Conservation (phyloP, 2,888 invertebrate genomes). For the Formica aserva region DNA sequence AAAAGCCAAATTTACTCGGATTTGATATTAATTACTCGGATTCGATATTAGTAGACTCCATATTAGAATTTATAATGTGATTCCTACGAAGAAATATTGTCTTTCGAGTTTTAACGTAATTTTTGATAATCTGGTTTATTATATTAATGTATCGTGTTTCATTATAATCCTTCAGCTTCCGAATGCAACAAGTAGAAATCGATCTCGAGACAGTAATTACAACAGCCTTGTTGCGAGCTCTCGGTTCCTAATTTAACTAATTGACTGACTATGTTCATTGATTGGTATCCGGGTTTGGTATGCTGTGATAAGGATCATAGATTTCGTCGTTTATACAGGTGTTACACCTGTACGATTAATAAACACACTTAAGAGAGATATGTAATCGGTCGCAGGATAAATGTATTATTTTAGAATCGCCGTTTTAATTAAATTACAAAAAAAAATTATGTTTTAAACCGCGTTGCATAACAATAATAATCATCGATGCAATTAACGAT, state of each 20-base stretch:
- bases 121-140: not conserved
- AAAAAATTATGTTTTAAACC: not conserved
- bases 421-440: not conserved
- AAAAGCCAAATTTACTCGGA: not conserved
- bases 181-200: constrained; percentile 19
- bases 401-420: not conserved
- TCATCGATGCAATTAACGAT: not conserved
- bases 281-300: not conserved
- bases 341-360: constrained; percentile 8
- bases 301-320: constrained; percentile 3
- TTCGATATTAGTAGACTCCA: not conserved
- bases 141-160: not conserved
- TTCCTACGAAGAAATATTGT: not conserved
- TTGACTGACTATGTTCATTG: not conserved
- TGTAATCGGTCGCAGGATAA: not conserved
- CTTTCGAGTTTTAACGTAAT: not conserved
- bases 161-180: constrained; percentile 18
- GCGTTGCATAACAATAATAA: too few species aligned
- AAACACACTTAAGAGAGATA: not conserved
- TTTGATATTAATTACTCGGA: too few species aligned
- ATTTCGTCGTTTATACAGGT: not conserved
- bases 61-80: not conserved
- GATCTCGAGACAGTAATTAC: not conserved
- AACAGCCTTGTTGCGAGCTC: not conserved
- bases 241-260: not conserved